A percentile compares a stretch with the other conserved stretches of the same genome.
Conservation (phyloP, 2,113 vertebrate species). For the Chitala chitala region DNA sequence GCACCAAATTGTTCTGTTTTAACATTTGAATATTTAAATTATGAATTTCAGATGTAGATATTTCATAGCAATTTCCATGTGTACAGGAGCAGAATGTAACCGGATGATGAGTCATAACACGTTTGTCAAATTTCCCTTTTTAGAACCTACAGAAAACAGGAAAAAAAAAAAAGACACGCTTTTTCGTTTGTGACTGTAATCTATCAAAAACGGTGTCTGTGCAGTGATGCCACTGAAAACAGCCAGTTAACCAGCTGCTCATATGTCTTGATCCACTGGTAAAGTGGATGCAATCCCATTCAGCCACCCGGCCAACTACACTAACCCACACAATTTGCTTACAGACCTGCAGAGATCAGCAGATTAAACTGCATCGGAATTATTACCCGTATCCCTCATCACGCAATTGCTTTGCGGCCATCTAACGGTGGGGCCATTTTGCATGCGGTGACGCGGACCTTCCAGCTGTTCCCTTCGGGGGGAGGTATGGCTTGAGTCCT, state of each 20-base stretch:
- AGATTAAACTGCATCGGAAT: constrained; percentile 45
- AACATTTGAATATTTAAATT: constrained; percentile 71
- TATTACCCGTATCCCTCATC: constrained; percentile 25
- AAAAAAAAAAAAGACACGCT: neutral
- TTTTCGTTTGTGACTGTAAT: neutral
- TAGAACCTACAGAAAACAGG: neutral
- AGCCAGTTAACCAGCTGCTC: constrained; percentile 47
- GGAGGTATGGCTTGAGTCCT: neutral
- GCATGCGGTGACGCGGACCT: constrained; percentile 20
- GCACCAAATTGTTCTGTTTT: constrained; percentile 57
- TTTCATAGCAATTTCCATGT: constrained; percentile 56
- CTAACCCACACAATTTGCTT: constrained; percentile 39
- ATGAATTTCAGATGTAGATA: constrained; percentile 59
- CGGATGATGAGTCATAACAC: constrained; percentile 20
- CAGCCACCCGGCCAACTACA: constrained; percentile 17
- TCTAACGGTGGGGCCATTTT: constrained; percentile 35
- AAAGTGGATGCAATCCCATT: constrained; percentile 30
- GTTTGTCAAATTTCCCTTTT: neutral
- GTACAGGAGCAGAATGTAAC: constrained; percentile 36
- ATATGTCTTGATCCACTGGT: constrained; percentile 36
- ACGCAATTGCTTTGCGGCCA: constrained; percentile 8
- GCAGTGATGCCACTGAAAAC: constrained; percentile 42
- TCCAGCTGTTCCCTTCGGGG: constrained; percentile 19
- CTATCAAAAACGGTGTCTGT: constrained; percentile 6
- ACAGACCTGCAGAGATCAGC: constrained; percentile 31